Evolutionary conservation across 2,113 vertebrate species (phyloP), one percentile per base, ranked within the genome.

Genomic region (Cercocebus atys): DNA sequence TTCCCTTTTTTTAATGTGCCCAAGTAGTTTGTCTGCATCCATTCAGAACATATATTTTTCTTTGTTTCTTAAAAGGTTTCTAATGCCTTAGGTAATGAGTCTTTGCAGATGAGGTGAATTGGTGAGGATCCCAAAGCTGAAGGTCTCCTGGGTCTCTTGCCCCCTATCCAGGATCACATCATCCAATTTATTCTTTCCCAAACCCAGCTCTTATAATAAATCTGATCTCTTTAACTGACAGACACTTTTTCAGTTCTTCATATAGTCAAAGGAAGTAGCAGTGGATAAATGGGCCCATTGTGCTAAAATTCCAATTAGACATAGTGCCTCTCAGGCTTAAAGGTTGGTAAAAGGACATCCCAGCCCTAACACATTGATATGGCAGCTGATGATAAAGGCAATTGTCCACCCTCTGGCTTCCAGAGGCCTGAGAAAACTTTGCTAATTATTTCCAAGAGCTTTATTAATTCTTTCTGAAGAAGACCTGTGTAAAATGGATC

Each of bases 381-480:
- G 72, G 45, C 3, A 64, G 88, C 70, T 85, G 52, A 50, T 68
- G 75, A 22, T 45, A 79, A 73, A 10, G 13, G 76, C 1, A 2
- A 50, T 11, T 79, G n/a, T 66, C 70, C 32, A 47, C 66, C 6
- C 32, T 52, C 55, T 91, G 61, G 43, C 79, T 93, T 88, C 38
- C 50, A 64, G 52, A 64, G 38, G 38, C 3, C 35, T 68, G 59
- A 9, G 18, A 2, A 52, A 81, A 70, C 40, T 47, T 40, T 38
- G n/a, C 75, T 85, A 82, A 93, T 27, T 61, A 52, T 61, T 83
- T 81, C 76, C n/a, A 72, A 96, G 91, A 90, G 6, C 61, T 85
- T 17, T 57, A 43, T 80, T 79, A 86, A 68, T 82, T 94, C 8
- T 10, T 38, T 76, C 18, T 81, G 75, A 82, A 95, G 75, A 7